Evolutionary conservation across 2,888 invertebrate species (phyloP), one percentile per base, ranked within the genome.

Genomic region (Euplagia quadripunctaria): DNA sequence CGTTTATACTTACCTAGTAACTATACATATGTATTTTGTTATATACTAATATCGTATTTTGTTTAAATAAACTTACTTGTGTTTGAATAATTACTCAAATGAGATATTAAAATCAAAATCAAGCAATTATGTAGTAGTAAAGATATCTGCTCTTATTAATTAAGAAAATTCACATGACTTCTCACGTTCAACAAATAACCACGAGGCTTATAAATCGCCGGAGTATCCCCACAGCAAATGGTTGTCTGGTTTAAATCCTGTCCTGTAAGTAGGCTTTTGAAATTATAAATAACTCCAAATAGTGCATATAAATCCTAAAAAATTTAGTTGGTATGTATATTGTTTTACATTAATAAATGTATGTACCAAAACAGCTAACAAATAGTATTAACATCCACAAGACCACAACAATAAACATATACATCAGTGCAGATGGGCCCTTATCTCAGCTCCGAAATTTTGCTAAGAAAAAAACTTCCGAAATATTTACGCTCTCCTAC

Each of bases 1-100:
- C 74, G 75, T 49, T 84, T 69, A 84, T 84, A 83, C 84, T 82
- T 79, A 77, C 84, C 84, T 84, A 84, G 84, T 84, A 84, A 75
- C 80, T 84, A 74, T 83, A 83, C 81, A 81, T 84, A 84, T 83
- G 76, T 76, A 70, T 74, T 73, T 76, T 74, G 71, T 79, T 81
- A 83, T 83, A 83, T 80, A 80, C 78, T 77, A 49, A 46, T 49
- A 31, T 61, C 8, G 64, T n/a, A 12, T 43, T 42, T 17, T 42
- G 64, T n/a, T 64, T 64, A 17, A 43, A 17, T 16, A 9, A 64
- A 64, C 64, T 64, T 14, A 9, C 31, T 16, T 12, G 61, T 61
- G 14, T 42, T 17, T 58, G 17, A 42, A 42, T 17, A 8, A 42
- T 49, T 49, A 31, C 31, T 31, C 31, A 31, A 31, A 31, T 31